Percentiles rank a stretch among this genome's conserved stretches.
Evolutionary conservation across 2,888 invertebrate genomes (phyloP).

Genomic region (Cheilosia grossa): DNA sequence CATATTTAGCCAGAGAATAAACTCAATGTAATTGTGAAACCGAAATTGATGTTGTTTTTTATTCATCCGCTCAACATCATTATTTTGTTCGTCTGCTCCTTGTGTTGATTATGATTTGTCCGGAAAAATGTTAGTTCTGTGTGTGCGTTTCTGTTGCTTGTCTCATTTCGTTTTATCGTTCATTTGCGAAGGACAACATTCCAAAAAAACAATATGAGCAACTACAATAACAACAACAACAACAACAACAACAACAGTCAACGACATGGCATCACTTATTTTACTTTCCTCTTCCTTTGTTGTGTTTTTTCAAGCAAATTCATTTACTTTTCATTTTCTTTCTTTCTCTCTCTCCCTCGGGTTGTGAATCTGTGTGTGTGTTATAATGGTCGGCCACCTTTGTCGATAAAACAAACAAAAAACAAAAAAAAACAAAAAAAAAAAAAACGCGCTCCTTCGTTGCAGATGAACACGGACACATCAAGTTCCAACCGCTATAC

Average conservation of each 20-base stretch:
- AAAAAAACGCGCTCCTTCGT: conserved; percentile 50
- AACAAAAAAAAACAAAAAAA: conserved; percentile 63
- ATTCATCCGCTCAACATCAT: conserved; percentile 69
- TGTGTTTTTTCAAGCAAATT: conserved; percentile 36
- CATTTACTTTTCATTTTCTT: conserved; percentile 74
- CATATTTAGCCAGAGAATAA: conserved; percentile 70
- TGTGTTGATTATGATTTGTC: conserved; percentile 14
- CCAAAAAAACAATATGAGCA: background rate
- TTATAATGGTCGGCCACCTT: conserved; percentile 32
- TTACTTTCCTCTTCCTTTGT: conserved; percentile 25
- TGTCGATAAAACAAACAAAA: conserved; percentile 71
- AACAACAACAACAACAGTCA: too few relatives aligned
- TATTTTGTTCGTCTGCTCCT: conserved; percentile 27
- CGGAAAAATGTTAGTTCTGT: background rate
- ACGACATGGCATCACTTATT: conserved; percentile 42
- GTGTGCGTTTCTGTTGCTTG: background rate
- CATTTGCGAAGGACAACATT: background rate
- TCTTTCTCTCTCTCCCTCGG: conserved; percentile 52
- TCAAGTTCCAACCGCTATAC: conserved; percentile 90
- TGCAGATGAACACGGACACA: conserved; percentile 86
- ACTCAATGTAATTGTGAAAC: conserved; percentile 73
- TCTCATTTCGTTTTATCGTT: conserved; percentile 21
- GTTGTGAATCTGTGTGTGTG: conserved; percentile 42
- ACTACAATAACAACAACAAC: background rate
- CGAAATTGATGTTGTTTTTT: conserved; percentile 73